Evolutionary conservation across 2,888 invertebrate genomes (phyloP).

Genomic region (Marasmarcha lunaedactyla): DNA sequence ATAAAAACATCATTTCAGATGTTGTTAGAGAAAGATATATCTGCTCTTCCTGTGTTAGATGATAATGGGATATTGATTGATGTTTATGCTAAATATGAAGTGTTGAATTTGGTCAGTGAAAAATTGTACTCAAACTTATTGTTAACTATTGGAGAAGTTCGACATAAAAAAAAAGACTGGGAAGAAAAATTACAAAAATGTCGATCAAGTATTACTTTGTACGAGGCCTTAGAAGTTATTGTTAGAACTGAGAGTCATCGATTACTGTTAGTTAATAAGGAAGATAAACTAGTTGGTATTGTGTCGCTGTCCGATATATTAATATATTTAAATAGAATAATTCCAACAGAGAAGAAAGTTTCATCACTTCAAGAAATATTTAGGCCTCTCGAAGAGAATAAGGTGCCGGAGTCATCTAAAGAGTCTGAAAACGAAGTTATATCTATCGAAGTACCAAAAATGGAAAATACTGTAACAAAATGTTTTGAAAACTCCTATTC

Average conservation of each 20-base stretch:
- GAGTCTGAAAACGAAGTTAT: constrained; percentile 56
- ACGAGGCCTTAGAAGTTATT: constrained; percentile 89
- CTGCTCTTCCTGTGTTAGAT: constrained; percentile 56
- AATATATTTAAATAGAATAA: constrained; percentile 64
- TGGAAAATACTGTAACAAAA: too few relatives aligned
- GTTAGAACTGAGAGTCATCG: constrained; percentile 87
- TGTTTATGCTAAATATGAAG: constrained; percentile 64
- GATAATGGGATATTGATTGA: constrained; percentile 49
- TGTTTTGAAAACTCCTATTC: too few relatives aligned
- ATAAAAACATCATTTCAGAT: constrained; percentile 56
- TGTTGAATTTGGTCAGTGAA: constrained; percentile 87
- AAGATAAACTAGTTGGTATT: constrained; percentile 57
- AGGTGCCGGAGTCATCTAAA: constrained; percentile 51
- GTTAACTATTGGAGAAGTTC: constrained; percentile 85
- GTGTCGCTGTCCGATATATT: constrained; percentile 63
- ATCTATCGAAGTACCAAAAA: constrained; percentile 45
- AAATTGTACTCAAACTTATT: constrained; percentile 93
- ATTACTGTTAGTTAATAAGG: constrained; percentile 64
- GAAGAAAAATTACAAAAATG: constrained; percentile 93
- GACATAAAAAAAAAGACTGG: constrained; percentile 90
- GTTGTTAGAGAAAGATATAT: constrained; percentile 55
- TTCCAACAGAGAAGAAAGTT: constrained; percentile 58
- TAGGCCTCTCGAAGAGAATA: constrained; percentile 57
- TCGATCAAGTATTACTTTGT: constrained; percentile 85
- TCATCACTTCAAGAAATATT: constrained; percentile 63